Evolutionary conservation across 2,888 invertebrate genomes (phyloP), one percentile per base, ranked within the genome.

Genomic region (Noctua comes): DNA sequence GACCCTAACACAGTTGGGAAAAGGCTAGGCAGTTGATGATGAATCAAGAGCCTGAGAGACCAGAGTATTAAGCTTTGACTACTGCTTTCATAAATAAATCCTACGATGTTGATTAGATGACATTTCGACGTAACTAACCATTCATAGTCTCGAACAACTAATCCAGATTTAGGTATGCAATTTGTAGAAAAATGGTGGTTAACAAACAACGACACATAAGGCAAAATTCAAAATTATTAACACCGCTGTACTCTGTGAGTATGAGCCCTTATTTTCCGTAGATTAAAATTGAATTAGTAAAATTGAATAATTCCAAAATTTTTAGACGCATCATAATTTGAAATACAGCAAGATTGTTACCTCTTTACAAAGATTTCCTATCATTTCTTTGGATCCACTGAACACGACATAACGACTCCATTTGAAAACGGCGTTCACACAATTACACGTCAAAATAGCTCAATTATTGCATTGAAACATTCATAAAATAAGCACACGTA

Each of bases 121-220:
- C 27, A 31, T 43, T 16, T 36, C 0, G 16, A 11, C 1, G n/a
- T 54, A 31, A 51, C 46, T 77, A 66, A 77, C 21, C 2, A 16
- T 16, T n/a, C 6, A 40, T 46, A 18, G 18, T 68, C 11, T 31
- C 40, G 40, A 69, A 62, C 16, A 68, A 73, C 73, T 75, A 76
- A 84, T 64, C 73, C 66, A 80, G 62, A 64, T 76, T 73, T 71
- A 85, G 73, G 62, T 64, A 76, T 73, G 70, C 51, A 21, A 75
- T 86, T 84, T 86, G 73, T 86, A 83, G 86, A 86, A 81, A 78
- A 72, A 77, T 86, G 85, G 86, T 85, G 86, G 77, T 71, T 80
- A 40, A 65, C 76, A 75, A 36, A 75, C 43, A 54, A 79, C 62
- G 77, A 80, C 46, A 43, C 51, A 59, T 84, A 77, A 77, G 27